phyloP scores from a whole-genome alignment of 2,797 vertebrate genomes.

The Poeciliopsis turneri region DNA sequence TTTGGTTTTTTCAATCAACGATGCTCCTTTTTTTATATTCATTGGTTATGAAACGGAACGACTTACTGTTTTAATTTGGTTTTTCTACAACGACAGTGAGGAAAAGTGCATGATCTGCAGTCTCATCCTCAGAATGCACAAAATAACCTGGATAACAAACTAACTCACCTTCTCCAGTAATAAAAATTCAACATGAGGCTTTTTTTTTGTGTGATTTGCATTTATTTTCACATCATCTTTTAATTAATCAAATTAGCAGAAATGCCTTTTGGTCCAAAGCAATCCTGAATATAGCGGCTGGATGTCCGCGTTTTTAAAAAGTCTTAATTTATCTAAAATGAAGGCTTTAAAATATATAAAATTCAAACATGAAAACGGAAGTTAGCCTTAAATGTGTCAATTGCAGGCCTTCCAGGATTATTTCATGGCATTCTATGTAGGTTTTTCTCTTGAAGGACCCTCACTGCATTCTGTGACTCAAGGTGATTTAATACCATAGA shows the following conservation, averaged over 20 bases:
- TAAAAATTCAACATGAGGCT: neutral
- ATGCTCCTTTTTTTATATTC: conserved; percentile 44
- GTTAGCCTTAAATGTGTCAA: too few relatives aligned
- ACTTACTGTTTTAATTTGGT: neutral
- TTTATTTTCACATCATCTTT: neutral
- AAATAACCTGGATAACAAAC: conserved; percentile 1
- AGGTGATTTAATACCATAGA: too few relatives aligned
- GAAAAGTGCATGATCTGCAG: neutral
- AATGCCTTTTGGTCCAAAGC: neutral
- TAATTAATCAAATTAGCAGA: neutral
- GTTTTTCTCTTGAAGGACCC: too few relatives aligned
- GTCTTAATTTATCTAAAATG: too few relatives aligned
- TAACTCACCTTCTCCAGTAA: neutral
- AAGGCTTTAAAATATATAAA: too few relatives aligned
- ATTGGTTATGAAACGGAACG: conserved; percentile 30
- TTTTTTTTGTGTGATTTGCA: neutral
- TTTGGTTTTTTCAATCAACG: conserved; percentile 50
- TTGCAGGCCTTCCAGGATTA: too few relatives aligned
- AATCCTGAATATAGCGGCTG: neutral
- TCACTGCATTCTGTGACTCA: too few relatives aligned
- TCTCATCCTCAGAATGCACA: neutral
- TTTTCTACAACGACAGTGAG: neutral
- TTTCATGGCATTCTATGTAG: too few relatives aligned
- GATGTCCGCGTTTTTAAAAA: too few relatives aligned
- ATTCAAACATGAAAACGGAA: too few relatives aligned